These are phyloP conservation scores for Augochlorella aurata DNA, from an alignment of 2,888 invertebrate genomes.

Conservation along the genomic window DNA sequence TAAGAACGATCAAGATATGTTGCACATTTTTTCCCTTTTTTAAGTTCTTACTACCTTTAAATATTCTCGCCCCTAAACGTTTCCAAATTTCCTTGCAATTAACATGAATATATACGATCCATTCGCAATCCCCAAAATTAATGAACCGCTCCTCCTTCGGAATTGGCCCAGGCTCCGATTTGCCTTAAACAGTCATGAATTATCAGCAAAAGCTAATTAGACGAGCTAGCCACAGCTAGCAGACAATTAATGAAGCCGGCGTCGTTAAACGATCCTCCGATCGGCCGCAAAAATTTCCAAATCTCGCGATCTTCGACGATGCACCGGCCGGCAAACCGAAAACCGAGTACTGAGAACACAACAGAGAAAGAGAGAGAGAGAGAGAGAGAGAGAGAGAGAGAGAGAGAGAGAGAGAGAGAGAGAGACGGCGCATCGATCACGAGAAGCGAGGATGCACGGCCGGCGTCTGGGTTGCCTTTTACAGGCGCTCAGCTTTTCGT, in stretches of 20 bases:
- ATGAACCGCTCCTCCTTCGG: too few relatives aligned
- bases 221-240: neutral
- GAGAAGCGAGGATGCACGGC: conserved; percentile 60
- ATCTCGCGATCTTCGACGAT: neutral
- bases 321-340: neutral
- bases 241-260: neutral
- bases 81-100: too few relatives aligned
- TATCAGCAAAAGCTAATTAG: neutral
- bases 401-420: neutral
- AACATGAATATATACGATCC: too few relatives aligned
- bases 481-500: conserved; percentile 63
- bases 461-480: conserved; percentile 69
- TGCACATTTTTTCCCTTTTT: too few relatives aligned
- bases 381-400: neutral
- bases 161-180: too few relatives aligned
- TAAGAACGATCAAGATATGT: too few relatives aligned
- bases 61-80: too few relatives aligned
- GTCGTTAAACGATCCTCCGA: conserved; percentile 3
- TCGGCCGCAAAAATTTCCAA: neutral
- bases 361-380: neutral
- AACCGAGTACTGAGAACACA: neutral
- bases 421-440: conserved; percentile 29
- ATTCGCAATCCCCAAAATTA: too few relatives aligned
- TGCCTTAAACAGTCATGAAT: neutral
- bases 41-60: too few relatives aligned